Evolutionary conservation across 2,797 vertebrate genomes (phyloP), one percentile per base, ranked within the genome.

Genomic region (Alosa sapidissima): DNA sequence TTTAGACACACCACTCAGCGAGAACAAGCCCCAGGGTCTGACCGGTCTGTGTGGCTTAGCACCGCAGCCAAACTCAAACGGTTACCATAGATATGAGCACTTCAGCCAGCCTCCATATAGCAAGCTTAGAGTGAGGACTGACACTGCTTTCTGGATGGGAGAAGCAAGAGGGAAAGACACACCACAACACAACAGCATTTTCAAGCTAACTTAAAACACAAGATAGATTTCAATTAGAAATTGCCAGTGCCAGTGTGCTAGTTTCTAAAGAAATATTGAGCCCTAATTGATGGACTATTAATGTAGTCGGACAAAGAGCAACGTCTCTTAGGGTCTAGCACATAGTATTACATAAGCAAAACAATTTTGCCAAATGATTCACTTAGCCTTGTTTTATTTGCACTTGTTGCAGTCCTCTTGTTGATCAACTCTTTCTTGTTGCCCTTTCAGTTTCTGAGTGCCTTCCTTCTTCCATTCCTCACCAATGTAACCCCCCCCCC

Each of bases 1-100:
- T 82, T 65, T 83, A 85, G 86, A 88, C 86, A 88, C 75, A 82
- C 81, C 85, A 89, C 85, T 87, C 84, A 65, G 75, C 16, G 6
- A 78, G 82, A 81, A n/a, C 84, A 55, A 24, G 83, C 81, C 81
- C 72, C 58, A 45, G 87, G 89, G 87, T 82, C 41, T 5, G 33
- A 45, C 55, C 28, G 55, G 78, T 81, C 33, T 48, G 81, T 54
- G 62, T 65, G 78, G 47, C 65, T 86, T 85, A 58, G 81, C 55
- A 62, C 84, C 52, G 21, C 75, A 89, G 58, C 84, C 78, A 84
- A 82, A 86, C 85, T 87, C 86, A 86, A 86, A 86, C 60, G 81
- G 81, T 85, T 41, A 83, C 81, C 54, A 47, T 54, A 81, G 83
- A 83, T 62, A 81, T 28, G 65, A 81, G 41, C 36, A 36, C 19